These are phyloP conservation scores for Trissolcus brochymenae DNA, from an alignment of 2,888 invertebrate species.

Conservation along the genomic window DNA sequence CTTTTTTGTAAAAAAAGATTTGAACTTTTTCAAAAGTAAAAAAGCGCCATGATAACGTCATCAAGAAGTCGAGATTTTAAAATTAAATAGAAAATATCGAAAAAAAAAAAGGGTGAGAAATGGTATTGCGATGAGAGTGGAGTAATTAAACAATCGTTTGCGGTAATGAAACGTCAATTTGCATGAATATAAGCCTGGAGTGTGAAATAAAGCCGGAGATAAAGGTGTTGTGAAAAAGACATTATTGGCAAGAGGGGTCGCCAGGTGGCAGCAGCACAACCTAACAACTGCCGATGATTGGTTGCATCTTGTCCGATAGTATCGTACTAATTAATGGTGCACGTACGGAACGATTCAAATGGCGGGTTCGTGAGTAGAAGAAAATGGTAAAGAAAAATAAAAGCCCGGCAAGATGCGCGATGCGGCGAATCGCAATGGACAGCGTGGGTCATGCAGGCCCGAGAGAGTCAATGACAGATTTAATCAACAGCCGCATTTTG, in stretches of 20 bases:
- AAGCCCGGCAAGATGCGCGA: background rate
- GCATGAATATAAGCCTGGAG: constrained; percentile 1
- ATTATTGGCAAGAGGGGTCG: constrained; percentile 7
- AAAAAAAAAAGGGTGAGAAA: no score
- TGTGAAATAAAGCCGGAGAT: constrained; percentile 16
- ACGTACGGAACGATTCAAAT: constrained; percentile 35
- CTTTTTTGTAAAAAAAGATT: no score
- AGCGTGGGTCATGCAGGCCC: no score
- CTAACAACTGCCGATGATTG: constrained; percentile 40
- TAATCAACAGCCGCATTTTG: constrained; percentile 2
- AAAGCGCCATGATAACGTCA: no score
- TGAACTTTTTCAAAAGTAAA: no score
- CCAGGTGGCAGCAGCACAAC: constrained; percentile 28
- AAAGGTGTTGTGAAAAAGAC: constrained; percentile 23
- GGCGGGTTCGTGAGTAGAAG: constrained; percentile 19
- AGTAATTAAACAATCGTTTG: constrained; percentile 13
- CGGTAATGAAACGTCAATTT: constrained; percentile 11
- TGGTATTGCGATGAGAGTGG: background rate
- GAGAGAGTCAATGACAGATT: constrained; percentile 5
- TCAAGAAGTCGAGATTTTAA: no score
- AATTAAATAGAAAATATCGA: no score
- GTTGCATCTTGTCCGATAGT: constrained; percentile 44
- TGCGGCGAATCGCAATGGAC: constrained; percentile 5
- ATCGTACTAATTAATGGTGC: constrained; percentile 37
- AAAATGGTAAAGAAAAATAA: constrained; percentile 7